phyloP scores from a whole-genome alignment of 1,140 invertebrate species.

The Cherax quadricarinatus region DNA sequence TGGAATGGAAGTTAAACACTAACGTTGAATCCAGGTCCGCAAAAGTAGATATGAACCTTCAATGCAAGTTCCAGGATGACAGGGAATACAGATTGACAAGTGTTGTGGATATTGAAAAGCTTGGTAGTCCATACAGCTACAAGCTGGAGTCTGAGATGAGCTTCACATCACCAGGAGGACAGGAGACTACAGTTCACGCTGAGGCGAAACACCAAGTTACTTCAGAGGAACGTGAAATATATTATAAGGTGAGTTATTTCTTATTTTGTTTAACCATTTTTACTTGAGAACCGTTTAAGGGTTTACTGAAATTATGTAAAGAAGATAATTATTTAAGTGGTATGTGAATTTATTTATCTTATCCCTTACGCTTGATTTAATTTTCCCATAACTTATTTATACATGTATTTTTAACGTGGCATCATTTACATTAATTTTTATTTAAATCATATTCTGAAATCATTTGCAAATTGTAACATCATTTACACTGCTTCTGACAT shows the following conservation, averaged over 20 bases:
- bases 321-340: too few relatives aligned
- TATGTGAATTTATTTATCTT: too few relatives aligned
- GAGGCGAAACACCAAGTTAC: not conserved
- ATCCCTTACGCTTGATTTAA: too few relatives aligned
- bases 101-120: not conserved
- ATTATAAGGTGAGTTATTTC: not conserved
- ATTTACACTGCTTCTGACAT: too few relatives aligned
- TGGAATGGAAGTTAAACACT: not conserved
- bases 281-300: too few relatives aligned
- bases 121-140: not conserved
- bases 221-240: not conserved
- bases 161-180: not conserved
- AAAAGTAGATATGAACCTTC: not conserved
- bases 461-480: too few relatives aligned
- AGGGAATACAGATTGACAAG: not conserved
- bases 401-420: too few relatives aligned
- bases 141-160: not conserved
- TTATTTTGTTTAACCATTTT: too few relatives aligned
- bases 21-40: not conserved
- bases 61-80: not conserved
- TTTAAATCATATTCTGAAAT: too few relatives aligned
- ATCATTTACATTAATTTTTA: too few relatives aligned
- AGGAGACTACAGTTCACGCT: not conserved
- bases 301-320: too few relatives aligned
- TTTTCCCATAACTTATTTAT: too few relatives aligned